Evolutionary conservation across 2,888 invertebrate species (phyloP), one percentile per base, ranked within the genome.

Genomic region (Bellardia bayeri): DNA sequence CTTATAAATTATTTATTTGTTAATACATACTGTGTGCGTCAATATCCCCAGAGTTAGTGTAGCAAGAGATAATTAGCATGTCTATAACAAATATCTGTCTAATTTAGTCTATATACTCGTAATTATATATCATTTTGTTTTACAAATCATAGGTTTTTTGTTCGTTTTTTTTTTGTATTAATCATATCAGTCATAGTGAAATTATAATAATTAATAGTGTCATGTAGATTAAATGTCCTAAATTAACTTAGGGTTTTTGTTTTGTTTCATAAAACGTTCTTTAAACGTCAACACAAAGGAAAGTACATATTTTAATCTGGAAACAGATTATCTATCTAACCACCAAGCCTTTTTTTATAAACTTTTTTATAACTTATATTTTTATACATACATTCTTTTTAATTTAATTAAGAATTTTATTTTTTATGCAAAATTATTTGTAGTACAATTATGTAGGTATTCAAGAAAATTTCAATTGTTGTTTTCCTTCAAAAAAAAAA

Each of bases 71-170:
- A 80, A 51, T 64, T 45, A n/a, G 74, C 74, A 58, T 75, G 66
- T 75, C 49, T 11, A 30, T 49, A 75, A 75, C 30, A 9, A n/a
- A 30, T 75, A 40, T 40, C 49, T 71, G 16, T 51, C 14, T 37
- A 49, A 58, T 56, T 68, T 23, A 58, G 68, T 58, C 58, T 75
- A 49, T 75, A 23, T 23, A 23, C 23, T 23, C 23, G 23, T 23
- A 75, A 75, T 75, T 82, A 82, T 56, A 74, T 51, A 66, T 74
- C 58, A 82, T 82, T 81, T 82, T 75, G 66, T 75, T 61, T 68
- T 49, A 58, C 75, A 75, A 82, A 82, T 75, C 75, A 58, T 58
- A 75, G 16, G 14, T 45, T 58, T 61, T 76, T 58, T 45, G 3
- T 51, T 7, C 16, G 51, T 16, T 61, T 71, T 40, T 42, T 69